phyloP scores from a whole-genome alignment of 2,797 vertebrate species.

The Anomalospiza imberbis region DNA sequence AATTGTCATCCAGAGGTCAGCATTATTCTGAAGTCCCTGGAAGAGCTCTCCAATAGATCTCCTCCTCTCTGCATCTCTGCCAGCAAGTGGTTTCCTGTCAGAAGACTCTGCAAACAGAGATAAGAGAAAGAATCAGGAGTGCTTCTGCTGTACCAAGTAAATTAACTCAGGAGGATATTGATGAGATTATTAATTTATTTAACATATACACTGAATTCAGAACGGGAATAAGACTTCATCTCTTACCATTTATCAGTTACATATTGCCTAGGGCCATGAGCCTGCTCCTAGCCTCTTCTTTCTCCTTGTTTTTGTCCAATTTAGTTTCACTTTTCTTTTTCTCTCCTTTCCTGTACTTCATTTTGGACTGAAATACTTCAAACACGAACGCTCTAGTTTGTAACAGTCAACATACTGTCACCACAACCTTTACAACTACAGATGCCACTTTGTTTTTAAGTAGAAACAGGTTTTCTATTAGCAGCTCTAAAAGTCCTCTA shows the following conservation, averaged over 20 bases:
- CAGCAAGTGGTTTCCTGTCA: neutral
- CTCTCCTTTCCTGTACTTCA: neutral
- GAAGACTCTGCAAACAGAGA: neutral
- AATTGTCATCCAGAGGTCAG: neutral
- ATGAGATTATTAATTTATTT: conserved; percentile 45
- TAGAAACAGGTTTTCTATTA: neutral
- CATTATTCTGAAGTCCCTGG: neutral
- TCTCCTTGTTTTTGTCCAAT: neutral
- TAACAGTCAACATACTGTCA: neutral
- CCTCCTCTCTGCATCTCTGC: neutral
- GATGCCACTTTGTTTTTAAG: neutral
- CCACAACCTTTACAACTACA: neutral
- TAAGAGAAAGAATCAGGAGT: neutral
- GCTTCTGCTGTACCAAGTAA: neutral
- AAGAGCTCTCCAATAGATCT: neutral
- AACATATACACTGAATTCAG: neutral
- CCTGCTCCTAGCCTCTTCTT: neutral
- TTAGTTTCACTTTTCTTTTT: neutral
- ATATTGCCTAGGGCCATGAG: neutral
- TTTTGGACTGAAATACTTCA: neutral
- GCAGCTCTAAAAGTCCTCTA: neutral
- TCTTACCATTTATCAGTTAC: neutral
- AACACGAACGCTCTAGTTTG: neutral
- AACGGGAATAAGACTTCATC: conserved; percentile 4
- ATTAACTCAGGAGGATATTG: conserved; percentile 27